phyloP scores from a whole-genome alignment of 2,888 invertebrate species.

The Leptinotarsa tumamoca region DNA sequence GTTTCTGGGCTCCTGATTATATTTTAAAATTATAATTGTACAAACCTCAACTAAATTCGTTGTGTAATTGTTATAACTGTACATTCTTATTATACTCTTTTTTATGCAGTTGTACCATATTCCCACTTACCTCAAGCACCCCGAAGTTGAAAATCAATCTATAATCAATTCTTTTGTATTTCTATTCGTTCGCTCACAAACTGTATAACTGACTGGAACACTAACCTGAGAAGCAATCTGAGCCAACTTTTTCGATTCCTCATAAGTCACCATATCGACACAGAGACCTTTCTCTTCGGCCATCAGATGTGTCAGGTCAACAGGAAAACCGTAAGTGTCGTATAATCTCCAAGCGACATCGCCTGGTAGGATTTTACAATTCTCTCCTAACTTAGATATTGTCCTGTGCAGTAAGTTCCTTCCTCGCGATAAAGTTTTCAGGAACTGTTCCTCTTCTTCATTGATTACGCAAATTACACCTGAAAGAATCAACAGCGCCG shows the following conservation, averaged over 20 bases:
- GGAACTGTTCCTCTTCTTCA: constrained; percentile 97
- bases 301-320: constrained; percentile 98
- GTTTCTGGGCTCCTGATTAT: too few species aligned
- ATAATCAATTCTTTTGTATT: too few species aligned
- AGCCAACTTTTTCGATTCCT: constrained; percentile 90
- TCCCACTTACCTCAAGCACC: too few species aligned
- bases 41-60: too few species aligned
- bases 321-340: constrained; percentile 99
- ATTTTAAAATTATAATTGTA: too few species aligned
- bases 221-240: constrained; percentile 83
- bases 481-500: constrained; percentile 2
- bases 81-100: too few species aligned
- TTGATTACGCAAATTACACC: constrained; percentile 93
- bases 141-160: too few species aligned
- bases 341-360: constrained; percentile 98
- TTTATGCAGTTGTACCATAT: too few species aligned
- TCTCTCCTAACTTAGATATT: constrained; percentile 80
- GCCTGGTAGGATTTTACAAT: constrained; percentile 81
- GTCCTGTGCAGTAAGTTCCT: constrained; percentile 91
- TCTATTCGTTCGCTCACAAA: too few species aligned
- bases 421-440: constrained; percentile 94
- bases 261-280: constrained; percentile 92
- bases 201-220: too few species aligned
- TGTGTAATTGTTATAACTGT: too few species aligned
- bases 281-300: constrained; percentile 92